Conservation (phyloP, 2,797 vertebrate species). For the Betta splendens region DNA sequence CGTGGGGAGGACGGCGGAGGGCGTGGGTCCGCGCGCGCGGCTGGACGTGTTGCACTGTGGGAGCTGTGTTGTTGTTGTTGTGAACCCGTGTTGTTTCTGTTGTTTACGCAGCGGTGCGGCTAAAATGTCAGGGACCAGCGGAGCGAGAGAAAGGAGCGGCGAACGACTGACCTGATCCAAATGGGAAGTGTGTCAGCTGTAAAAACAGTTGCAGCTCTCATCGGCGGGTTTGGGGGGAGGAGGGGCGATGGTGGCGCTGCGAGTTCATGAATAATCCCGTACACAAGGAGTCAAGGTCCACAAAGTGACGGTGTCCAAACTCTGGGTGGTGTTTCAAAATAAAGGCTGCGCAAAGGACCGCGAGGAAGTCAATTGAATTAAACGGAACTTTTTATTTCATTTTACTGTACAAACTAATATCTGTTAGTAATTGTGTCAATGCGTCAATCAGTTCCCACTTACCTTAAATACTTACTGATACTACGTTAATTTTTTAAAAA, state of each 20-base stretch:
- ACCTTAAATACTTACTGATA: no score
- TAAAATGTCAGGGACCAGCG: not conserved
- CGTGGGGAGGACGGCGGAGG: constrained; percentile 9
- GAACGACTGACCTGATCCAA: constrained; percentile 55
- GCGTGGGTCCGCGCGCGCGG: constrained; percentile 17
- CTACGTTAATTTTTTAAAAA: no score
- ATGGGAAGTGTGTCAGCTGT: constrained; percentile 61
- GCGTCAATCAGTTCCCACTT: no score
- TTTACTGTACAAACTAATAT: no score
- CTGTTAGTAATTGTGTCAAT: no score
- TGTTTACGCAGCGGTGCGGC: constrained; percentile 10
- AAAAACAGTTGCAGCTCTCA: constrained; percentile 52
- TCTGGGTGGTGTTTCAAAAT: constrained; percentile 39
- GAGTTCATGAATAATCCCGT: constrained; percentile 61
- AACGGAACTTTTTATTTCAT: no score
- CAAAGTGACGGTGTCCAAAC: not conserved
- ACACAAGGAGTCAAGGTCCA: not conserved
- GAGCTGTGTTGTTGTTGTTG: constrained; percentile 16
- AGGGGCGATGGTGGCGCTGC: constrained; percentile 34
- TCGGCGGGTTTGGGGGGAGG: not conserved
- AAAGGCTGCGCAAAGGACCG: no score
- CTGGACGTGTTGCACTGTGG: not conserved
- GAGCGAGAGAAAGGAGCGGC: not conserved
- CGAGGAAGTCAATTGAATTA: no score
- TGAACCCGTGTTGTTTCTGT: constrained; percentile 17